Base-by-base conservation (phyloP, 2,113 vertebrate species). In the Platysternon megacephalum region DNA sequence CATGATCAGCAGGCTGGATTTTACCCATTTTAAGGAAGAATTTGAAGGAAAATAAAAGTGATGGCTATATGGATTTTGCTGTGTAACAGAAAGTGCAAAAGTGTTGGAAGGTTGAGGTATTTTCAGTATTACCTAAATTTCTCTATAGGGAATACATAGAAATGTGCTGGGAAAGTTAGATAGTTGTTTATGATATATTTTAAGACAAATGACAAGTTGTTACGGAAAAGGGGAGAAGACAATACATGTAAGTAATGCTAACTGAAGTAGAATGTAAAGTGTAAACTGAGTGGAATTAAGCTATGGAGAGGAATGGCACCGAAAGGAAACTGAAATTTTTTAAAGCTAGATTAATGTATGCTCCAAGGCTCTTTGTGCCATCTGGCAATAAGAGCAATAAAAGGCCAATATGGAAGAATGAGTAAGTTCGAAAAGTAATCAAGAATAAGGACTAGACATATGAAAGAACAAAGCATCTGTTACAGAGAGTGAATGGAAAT, bases 311-410 rank as follows among this genome's bases (percentile, higher is more conserved):
- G 51, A 93, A 87, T 22, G 76, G 44, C 8, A 85, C 39, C 58
- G 42, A 58, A 90, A 26, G 65, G 8, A 95, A 95, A 91, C 10
- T 2, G 58, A 93, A 84, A 1, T 4, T 12, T 76, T 94, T 83
- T 91, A 7, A 88, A 83, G 83, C 39, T 78, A 94, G 61, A 82
- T 87, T 87, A 94, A 90, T 32, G 58, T 53, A 84, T 44, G 72
- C 78, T 87, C 61, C 81, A 95, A 93, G 91, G 53, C 72, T 91
- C 82, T 74, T 95, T 79, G 76, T 84, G 68, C 86, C 93, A 95
- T 95, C 88, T 97, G 86, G 86, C 91, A 96, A 93, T 46, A 93
- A 89, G 3, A 93, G 28, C 92, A 94, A 94, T 95, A 89, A 96
- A 96, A 94, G 89, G 65, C 3, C 80, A 96, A 95, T 39, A 89